Conservation (phyloP, 2,888 invertebrate genomes). For the Timandra comae region DNA sequence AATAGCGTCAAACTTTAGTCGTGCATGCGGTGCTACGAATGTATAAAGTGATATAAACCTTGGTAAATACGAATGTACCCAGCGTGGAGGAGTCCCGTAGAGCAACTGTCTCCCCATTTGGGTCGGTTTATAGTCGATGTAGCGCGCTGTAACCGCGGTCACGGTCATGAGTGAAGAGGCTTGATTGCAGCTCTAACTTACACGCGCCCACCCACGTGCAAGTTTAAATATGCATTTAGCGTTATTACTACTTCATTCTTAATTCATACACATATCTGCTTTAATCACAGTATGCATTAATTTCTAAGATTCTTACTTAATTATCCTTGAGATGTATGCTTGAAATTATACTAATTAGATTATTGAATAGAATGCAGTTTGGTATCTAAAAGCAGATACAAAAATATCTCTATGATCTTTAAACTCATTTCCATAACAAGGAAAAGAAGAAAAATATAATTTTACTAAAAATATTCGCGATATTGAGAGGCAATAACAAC, state of each 20-base stretch:
- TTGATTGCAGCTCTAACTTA: conserved; percentile 50
- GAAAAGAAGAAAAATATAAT: too few species aligned
- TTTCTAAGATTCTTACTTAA: too few species aligned
- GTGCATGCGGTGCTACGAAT: conserved; percentile 13
- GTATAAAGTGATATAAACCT: conserved; percentile 26
- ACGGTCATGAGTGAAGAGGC: conserved; percentile 52
- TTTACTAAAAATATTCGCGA: background rate
- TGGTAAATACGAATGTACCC: conserved; percentile 3
- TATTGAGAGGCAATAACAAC: conserved; percentile 14
- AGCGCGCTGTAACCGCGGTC: conserved; percentile 46
- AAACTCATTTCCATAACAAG: too few species aligned
- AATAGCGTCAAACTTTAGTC: conserved; percentile 18
- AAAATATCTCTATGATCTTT: too few species aligned
- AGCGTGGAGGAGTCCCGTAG: conserved; percentile 9
- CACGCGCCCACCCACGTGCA: conserved; percentile 13
- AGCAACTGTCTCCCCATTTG: conserved; percentile 38
- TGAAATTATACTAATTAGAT: too few species aligned
- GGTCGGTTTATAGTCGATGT: conserved; percentile 32
- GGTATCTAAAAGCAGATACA: too few species aligned
- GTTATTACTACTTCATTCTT: background rate
- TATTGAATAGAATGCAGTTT: too few species aligned
- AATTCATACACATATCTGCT: background rate
- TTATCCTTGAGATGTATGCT: too few species aligned
- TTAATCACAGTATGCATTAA: too few species aligned
- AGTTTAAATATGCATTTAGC: too few species aligned